Evolutionary conservation across 1,140 invertebrate genomes (phyloP).

Genomic region (Saccostrea glomerata): DNA sequence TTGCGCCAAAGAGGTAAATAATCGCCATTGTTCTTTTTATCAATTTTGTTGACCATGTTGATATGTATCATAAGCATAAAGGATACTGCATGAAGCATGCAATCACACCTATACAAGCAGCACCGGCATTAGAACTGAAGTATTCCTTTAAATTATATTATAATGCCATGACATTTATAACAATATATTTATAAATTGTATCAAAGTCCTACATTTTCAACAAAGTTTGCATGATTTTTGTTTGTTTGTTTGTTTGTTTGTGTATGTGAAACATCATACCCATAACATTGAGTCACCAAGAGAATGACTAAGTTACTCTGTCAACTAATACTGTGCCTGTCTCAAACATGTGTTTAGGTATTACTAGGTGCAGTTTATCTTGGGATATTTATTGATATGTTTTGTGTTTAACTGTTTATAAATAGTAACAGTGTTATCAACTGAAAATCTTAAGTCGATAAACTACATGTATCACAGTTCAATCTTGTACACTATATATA

Average conservation of each 20-base stretch:
- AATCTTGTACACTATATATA: no score
- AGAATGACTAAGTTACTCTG: background rate
- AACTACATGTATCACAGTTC: no score
- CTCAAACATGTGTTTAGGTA: background rate
- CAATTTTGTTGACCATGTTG: background rate
- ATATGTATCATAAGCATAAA: background rate
- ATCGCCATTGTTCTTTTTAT: background rate
- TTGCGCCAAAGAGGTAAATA: constrained; percentile 93
- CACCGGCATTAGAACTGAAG: background rate
- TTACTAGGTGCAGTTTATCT: background rate
- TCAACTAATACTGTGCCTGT: constrained; percentile 6
- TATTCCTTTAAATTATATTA: background rate
- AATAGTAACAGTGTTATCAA: no score
- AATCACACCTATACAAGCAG: background rate
- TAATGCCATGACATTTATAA: background rate
- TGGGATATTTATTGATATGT: background rate
- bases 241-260: no score
- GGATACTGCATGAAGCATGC: background rate
- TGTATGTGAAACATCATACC: no score
- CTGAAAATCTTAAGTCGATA: no score
- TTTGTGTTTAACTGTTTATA: background rate
- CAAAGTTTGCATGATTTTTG: no score
- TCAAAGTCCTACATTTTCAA: no score
- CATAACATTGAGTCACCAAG: background rate
- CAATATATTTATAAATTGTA: no score